Evolutionary conservation across 2,888 invertebrate species (phyloP).

Genomic region (Cremastinae sp.): DNA sequence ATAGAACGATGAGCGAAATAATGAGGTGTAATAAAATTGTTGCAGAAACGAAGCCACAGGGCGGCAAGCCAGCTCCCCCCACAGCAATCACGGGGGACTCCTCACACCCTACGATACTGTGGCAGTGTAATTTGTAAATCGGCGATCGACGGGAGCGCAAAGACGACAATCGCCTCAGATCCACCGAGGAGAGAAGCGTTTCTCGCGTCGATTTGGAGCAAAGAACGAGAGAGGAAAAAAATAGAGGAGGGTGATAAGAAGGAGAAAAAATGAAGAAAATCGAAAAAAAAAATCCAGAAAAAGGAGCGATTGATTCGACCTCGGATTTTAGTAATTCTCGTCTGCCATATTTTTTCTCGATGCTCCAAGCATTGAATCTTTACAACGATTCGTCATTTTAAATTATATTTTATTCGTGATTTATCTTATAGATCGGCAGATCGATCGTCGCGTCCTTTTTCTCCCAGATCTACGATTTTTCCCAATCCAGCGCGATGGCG

Average conservation of each 20-base stretch:
- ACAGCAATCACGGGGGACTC: slow-evolving; percentile 85
- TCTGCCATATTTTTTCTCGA: slow-evolving; percentile 35
- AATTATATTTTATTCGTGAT: slow-evolving; percentile 47
- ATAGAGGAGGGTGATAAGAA: slow-evolving; percentile 62
- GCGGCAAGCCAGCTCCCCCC: slow-evolving; percentile 83
- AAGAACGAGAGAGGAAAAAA: slow-evolving; percentile 26
- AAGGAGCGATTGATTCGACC: slow-evolving; percentile 49
- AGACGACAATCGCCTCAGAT: slow-evolving; percentile 47
- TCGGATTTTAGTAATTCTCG: slow-evolving; percentile 44
- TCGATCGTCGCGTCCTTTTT: slow-evolving; percentile 61
- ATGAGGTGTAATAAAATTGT: slow-evolving; percentile 64
- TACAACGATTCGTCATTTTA: slow-evolving; percentile 71
- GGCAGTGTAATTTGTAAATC: slow-evolving; percentile 97
- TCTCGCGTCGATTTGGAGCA: slow-evolving; percentile 36
- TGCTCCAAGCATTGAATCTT: slow-evolving; percentile 72
- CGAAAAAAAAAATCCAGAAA: slow-evolving; percentile 52
- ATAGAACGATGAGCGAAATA: neutral
- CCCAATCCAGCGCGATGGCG: slow-evolving; percentile 13
- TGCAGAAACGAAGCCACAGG: slow-evolving; percentile 95
- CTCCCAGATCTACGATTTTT: slow-evolving; percentile 12
- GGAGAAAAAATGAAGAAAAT: slow-evolving; percentile 7
- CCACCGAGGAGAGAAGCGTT: slow-evolving; percentile 39
- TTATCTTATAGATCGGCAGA: slow-evolving; percentile 52
- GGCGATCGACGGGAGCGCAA: slow-evolving; percentile 35
- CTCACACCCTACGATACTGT: slow-evolving; percentile 99